phyloP scores from a whole-genome alignment of 2,797 vertebrate species.

The Hippocampus kuda region DNA sequence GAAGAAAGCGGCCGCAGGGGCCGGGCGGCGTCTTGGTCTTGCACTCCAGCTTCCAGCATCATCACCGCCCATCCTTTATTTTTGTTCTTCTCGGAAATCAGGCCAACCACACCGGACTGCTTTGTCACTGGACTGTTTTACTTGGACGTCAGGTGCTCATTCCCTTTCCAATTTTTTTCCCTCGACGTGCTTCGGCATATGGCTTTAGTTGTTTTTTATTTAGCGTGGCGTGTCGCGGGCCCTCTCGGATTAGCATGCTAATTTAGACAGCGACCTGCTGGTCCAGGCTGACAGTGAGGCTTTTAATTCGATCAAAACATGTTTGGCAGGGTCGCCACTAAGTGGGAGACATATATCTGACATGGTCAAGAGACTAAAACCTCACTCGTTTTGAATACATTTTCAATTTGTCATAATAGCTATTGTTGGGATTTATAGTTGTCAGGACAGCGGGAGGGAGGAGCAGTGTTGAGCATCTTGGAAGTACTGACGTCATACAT shows the following conservation, averaged over 20 bases:
- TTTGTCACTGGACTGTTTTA: constrained; percentile 2
- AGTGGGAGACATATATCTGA: neutral
- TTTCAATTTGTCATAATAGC: neutral
- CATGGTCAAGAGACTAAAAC: neutral
- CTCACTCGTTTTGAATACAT: neutral
- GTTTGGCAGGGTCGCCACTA: neutral
- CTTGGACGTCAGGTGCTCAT: constrained; percentile 44
- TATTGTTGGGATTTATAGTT: constrained; percentile 2
- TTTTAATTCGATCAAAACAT: constrained; percentile 16
- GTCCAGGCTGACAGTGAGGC: constrained; percentile 1
- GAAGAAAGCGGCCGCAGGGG: constrained; percentile 29
- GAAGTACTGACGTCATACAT: constrained; percentile 2
- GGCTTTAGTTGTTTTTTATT: constrained; percentile 6
- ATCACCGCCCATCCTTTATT: constrained; percentile 36
- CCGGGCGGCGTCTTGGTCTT: constrained; percentile 1
- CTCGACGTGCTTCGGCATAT: neutral
- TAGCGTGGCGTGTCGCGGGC: constrained; percentile 15
- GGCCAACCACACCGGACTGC: constrained; percentile 19
- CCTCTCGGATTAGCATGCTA: constrained; percentile 15
- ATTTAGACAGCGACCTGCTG: neutral
- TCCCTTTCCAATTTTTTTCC: neutral
- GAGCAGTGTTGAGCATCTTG: constrained; percentile 14
- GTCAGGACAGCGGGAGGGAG: constrained; percentile 7
- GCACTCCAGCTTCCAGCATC: constrained; percentile 55
- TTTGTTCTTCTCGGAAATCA: neutral